Evolutionary conservation across 2,113 vertebrate genomes (phyloP).

Genomic region (Nothobranchius furzeri): DNA sequence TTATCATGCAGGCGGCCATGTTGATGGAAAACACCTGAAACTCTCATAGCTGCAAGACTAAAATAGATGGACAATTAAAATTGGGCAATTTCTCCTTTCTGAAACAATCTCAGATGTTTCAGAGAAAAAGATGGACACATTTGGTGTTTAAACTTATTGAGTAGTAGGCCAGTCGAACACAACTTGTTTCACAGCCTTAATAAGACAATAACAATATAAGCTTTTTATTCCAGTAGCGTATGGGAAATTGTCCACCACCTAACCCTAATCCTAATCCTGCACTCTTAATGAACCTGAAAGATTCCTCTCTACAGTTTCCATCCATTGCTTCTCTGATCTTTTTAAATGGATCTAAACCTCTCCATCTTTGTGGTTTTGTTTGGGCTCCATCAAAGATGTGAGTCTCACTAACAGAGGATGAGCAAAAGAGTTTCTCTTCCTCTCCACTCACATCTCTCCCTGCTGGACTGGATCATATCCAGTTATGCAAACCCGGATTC

Average conservation of each 20-base stretch:
- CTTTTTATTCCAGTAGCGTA: neutral
- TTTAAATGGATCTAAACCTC: neutral
- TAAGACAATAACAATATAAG: neutral
- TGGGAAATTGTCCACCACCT: neutral
- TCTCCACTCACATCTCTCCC: neutral
- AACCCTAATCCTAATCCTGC: neutral
- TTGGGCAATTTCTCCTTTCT: neutral
- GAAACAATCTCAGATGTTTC: neutral
- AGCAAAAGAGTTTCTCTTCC: neutral
- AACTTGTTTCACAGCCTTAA: neutral
- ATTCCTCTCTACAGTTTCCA: slow-evolving; percentile 4
- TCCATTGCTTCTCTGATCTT: neutral
- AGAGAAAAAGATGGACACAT: neutral
- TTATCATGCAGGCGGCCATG: no score
- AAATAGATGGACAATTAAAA: neutral
- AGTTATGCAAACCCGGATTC: neutral
- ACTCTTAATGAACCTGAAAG: neutral
- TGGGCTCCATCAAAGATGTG: neutral
- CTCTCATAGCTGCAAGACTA: no score
- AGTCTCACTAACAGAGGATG: neutral
- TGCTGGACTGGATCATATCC: neutral
- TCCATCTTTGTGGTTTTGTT: neutral
- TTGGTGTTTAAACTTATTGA: neutral
- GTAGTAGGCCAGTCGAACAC: neutral
- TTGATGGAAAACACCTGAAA: no score